phyloP scores from a whole-genome alignment of 2,888 invertebrate genomes.

The Erynnis tages region DNA sequence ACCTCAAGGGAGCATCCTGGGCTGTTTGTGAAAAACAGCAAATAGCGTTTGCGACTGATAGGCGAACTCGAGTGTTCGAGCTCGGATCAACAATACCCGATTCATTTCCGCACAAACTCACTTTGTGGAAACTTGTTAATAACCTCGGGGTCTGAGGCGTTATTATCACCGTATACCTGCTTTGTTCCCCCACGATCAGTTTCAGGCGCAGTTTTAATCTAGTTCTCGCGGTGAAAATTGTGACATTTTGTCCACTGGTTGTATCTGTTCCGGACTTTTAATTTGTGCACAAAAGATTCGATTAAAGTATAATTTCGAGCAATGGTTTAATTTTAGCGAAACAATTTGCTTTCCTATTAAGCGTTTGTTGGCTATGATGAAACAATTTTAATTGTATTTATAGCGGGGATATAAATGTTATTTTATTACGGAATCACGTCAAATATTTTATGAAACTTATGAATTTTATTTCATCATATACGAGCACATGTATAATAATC shows the following conservation, averaged over 20 bases:
- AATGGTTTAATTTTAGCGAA: not conserved
- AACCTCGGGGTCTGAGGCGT: conserved; percentile 27
- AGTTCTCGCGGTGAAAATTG: conserved; percentile 9
- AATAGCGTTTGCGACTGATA: conserved; percentile 67
- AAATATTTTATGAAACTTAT: no score
- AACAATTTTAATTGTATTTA: no score
- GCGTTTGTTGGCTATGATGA: no score
- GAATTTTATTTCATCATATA: no score
- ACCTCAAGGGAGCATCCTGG: conserved; percentile 39
- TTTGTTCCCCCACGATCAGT: conserved; percentile 25
- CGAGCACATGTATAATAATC: no score
- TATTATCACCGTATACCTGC: conserved; percentile 21
- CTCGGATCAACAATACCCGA: conserved; percentile 57
- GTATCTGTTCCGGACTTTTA: conserved; percentile 4
- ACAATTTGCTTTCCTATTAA: not conserved
- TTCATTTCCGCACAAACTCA: conserved; percentile 62
- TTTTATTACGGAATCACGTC: no score
- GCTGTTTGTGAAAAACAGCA: conserved; percentile 66
- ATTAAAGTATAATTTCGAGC: no score
- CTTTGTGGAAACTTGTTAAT: conserved; percentile 49
- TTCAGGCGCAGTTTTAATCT: conserved; percentile 22
- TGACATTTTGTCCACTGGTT: not conserved
- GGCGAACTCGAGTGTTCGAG: conserved; percentile 46
- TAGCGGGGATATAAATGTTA: no score
- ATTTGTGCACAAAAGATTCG: not conserved